These are phyloP conservation scores for Pharmacophagus antenor DNA, from an alignment of 2,888 invertebrate species.

Conservation along the genomic window DNA sequence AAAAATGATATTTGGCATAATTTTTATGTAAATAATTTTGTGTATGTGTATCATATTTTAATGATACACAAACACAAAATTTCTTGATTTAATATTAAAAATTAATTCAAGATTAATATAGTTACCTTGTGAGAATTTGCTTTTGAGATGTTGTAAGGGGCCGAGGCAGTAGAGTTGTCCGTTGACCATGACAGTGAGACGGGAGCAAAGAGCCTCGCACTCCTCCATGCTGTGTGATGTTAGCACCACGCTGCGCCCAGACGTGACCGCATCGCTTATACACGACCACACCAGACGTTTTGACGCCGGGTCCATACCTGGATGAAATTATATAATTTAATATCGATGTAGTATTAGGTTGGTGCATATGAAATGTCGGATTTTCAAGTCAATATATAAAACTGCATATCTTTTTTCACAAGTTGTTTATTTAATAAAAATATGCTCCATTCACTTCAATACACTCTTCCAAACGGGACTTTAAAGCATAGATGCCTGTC, in stretches of 20 bases:
- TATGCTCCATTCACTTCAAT: no score
- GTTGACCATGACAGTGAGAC: slow-evolving; percentile 89
- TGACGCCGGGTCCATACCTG: slow-evolving; percentile 91
- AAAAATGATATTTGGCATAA: no score
- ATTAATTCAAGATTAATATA: neutral
- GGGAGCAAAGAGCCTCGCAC: slow-evolving; percentile 89
- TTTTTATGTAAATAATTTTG: no score
- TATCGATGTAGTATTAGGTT: no score
- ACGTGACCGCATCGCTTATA: slow-evolving; percentile 77
- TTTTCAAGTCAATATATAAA: no score
- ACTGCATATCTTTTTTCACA: no score
- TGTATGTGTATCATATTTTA: no score
- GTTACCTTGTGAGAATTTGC: slow-evolving; percentile 82
- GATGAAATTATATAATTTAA: neutral
- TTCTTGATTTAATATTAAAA: no score
- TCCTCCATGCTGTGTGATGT: slow-evolving; percentile 87
- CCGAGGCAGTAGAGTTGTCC: slow-evolving; percentile 87
- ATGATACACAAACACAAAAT: neutral
- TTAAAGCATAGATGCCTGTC: no score
- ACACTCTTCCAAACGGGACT: no score
- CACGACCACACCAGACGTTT: slow-evolving; percentile 90
- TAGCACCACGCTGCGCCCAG: slow-evolving; percentile 88
- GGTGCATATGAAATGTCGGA: neutral
- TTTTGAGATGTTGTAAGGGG: slow-evolving; percentile 83
- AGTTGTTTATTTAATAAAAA: no score